A percentile compares a stretch with the other conserved stretches of the same genome.
Evolutionary conservation across 2,888 invertebrate species (phyloP).

Genomic region (Sclerodermus sp.): DNA sequence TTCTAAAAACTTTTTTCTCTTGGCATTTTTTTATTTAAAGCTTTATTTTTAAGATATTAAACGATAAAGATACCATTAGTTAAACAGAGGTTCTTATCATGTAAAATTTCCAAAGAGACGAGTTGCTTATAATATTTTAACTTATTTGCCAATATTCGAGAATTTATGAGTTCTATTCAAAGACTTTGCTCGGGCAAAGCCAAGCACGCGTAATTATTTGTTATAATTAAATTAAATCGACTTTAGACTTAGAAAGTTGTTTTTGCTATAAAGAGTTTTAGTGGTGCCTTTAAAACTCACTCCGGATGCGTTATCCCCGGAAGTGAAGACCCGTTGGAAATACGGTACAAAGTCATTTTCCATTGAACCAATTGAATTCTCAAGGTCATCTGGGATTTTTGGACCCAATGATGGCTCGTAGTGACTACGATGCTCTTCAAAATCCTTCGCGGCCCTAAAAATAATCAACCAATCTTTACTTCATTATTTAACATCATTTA

Average conservation of each 20-base stretch:
- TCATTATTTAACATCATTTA: no score
- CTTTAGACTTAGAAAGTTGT: no score
- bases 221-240: no score
- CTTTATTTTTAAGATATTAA: no score
- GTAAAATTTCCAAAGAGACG: constrained; percentile 17
- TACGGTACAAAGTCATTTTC: constrained; percentile 82
- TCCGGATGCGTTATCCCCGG: constrained; percentile 94
- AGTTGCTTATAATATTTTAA: background rate
- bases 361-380: no score
- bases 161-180: background rate
- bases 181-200: no score
- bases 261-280: no score
- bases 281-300: constrained; percentile 62
- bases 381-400: constrained; percentile 62
- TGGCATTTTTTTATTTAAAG: constrained; percentile 23
- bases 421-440: constrained; percentile 64
- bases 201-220: no score
- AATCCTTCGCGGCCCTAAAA: constrained; percentile 68
- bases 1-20: no score
- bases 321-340: constrained; percentile 94
- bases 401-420: constrained; percentile 65
- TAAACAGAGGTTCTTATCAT: constrained; percentile 21
- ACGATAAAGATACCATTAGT: no score
- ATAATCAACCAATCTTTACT: no score
- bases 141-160: background rate